These are phyloP conservation scores for Parthenolecanium corni DNA, from an alignment of 2,888 invertebrate species.

Conservation along the genomic window DNA sequence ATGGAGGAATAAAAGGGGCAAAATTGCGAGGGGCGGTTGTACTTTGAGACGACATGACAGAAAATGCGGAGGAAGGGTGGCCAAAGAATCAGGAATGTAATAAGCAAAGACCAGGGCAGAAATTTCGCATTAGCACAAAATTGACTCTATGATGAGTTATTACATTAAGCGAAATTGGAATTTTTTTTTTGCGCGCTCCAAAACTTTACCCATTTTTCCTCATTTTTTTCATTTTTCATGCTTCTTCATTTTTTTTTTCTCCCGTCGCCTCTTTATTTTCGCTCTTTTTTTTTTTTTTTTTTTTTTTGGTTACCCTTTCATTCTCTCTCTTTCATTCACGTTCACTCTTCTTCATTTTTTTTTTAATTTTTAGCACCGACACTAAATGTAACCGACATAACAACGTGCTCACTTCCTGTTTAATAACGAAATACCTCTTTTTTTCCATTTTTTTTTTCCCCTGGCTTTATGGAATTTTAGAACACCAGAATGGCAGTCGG, in stretches of 20 bases:
- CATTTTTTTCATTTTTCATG: constrained; percentile 1
- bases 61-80: not conserved
- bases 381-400: too few species aligned
- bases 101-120: constrained; percentile 12
- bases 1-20: not conserved
- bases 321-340: too few species aligned
- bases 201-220: constrained; percentile 12
- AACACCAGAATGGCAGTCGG: too few species aligned
- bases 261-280: not conserved
- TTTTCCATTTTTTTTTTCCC: too few species aligned
- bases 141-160: constrained; percentile 27
- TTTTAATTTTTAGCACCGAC: too few species aligned
- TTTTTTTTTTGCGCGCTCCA: constrained; percentile 5
- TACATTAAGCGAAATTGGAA: constrained; percentile 24
- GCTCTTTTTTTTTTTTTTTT: not conserved
- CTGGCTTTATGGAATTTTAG: too few species aligned
- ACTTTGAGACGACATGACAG: not conserved
- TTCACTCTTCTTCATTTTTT: not conserved
- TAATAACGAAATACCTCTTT: too few species aligned
- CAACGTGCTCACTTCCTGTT: too few species aligned
- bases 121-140: constrained; percentile 28
- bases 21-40: not conserved
- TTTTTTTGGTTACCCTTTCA: constrained; percentile 5
- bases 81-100: constrained; percentile 16
- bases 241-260: constrained; percentile 4